Percentiles rank a stretch among this genome's conserved stretches.
These are phyloP conservation scores for Chrysocyon brachyurus DNA, from an alignment of 2,797 vertebrate species.

Conservation along the genomic window DNA sequence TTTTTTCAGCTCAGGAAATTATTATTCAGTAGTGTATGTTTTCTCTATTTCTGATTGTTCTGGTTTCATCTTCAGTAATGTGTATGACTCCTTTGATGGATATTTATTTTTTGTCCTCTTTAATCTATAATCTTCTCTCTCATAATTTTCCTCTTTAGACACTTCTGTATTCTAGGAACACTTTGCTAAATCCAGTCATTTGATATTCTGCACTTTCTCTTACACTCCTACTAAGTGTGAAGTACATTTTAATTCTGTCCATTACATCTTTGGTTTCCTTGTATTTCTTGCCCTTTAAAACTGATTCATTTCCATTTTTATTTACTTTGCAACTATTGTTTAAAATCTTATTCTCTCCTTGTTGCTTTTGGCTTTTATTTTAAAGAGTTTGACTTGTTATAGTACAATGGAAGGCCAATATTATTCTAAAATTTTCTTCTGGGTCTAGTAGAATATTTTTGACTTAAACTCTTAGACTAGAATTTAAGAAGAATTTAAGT, in stretches of 20 bases:
- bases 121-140: slow-evolving; percentile 47
- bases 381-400: not conserved
- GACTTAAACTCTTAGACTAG: slow-evolving; percentile 11
- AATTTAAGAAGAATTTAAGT: not conserved
- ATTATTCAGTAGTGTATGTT: not conserved
- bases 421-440: not conserved
- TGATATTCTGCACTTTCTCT: slow-evolving; percentile 34
- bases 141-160: slow-evolving; percentile 27
- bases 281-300: slow-evolving; percentile 42
- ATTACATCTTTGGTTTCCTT: slow-evolving; percentile 23
- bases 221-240: not conserved
- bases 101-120: slow-evolving; percentile 55
- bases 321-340: slow-evolving; percentile 4
- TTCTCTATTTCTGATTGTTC: slow-evolving; percentile 45
- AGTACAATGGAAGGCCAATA: not conserved
- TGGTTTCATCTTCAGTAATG: slow-evolving; percentile 34
- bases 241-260: slow-evolving; percentile 9
- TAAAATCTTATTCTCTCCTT: slow-evolving; percentile 7
- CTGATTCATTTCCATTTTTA: slow-evolving; percentile 43
- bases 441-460: not conserved
- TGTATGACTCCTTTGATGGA: slow-evolving; percentile 33
- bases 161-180: not conserved
- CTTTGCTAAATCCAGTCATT: slow-evolving; percentile 50
- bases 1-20: slow-evolving; percentile 56
- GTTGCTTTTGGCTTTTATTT: not conserved